Percentiles rank a stretch among this genome's conserved stretches.
phyloP scores from a whole-genome alignment of 2,888 invertebrate genomes.

The Matsumyia berberina region DNA sequence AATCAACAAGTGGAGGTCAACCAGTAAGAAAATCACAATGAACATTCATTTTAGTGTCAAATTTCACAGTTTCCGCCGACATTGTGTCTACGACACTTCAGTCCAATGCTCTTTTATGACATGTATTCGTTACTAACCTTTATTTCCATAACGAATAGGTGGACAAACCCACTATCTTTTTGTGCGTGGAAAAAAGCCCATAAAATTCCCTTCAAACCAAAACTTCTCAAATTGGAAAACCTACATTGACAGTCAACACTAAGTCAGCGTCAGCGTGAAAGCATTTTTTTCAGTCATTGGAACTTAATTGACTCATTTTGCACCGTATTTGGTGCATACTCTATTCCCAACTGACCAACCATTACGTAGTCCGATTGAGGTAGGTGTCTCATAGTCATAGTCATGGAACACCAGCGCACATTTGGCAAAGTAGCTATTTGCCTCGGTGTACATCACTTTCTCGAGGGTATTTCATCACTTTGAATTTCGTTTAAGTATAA shows the following conservation, averaged over 20 bases:
- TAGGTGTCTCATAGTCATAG: constrained; percentile 46
- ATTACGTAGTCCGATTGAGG: constrained; percentile 3
- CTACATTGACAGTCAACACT: constrained; percentile 20
- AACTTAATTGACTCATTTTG: constrained; percentile 5
- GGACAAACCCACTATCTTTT: not conserved
- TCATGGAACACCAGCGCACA: constrained; percentile 10
- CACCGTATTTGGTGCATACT: constrained; percentile 35
- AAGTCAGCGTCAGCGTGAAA: not conserved
- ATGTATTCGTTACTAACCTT: not conserved
- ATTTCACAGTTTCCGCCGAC: not conserved
- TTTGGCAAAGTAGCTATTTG: constrained; percentile 30
- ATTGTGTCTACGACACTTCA: not conserved
- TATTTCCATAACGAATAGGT: constrained; percentile 10
- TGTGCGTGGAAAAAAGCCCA: constrained; percentile 26
- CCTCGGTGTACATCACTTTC: constrained; percentile 4
- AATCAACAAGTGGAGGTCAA: too few relatives aligned
- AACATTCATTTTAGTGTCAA: too few relatives aligned
- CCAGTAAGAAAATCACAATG: too few relatives aligned
- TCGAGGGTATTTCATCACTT: constrained; percentile 43
- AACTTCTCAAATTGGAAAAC: constrained; percentile 18
- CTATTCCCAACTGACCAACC: constrained; percentile 37
- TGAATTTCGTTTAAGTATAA: constrained; percentile 30
- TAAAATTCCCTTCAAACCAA: constrained; percentile 19
- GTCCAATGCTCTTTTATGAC: not conserved
- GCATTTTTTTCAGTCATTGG: not conserved